These are phyloP conservation scores for Troilus luridus DNA, from an alignment of 2,888 invertebrate species.

Conservation along the genomic window DNA sequence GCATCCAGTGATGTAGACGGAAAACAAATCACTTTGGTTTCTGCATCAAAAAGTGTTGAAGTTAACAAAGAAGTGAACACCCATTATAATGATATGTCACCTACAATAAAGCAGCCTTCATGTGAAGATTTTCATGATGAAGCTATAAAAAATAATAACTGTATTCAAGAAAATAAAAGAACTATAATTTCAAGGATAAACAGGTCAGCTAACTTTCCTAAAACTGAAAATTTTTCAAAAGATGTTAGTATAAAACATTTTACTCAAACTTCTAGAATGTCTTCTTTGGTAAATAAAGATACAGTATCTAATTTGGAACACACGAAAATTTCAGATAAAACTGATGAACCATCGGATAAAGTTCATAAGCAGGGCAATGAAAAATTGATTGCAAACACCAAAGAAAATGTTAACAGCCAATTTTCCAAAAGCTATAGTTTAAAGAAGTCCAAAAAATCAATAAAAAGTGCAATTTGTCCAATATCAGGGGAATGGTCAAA, in stretches of 20 bases:
- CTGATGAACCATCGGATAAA: neutral
- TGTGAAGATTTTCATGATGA: neutral
- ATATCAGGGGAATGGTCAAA: constrained; percentile 31
- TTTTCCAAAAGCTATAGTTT: neutral
- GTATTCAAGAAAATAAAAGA: neutral
- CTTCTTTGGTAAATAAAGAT: neutral
- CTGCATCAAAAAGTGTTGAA: neutral
- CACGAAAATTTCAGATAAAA: neutral
- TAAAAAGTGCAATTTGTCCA: constrained; percentile 21
- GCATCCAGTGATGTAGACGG: neutral
- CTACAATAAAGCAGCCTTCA: neutral
- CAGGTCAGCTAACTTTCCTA: constrained; percentile 19
- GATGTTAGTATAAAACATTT: neutral
- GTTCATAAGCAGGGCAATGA: neutral
- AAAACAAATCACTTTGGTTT: neutral
- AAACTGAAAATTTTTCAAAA: constrained; percentile 1
- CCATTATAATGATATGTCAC: neutral
- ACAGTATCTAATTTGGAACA: neutral
- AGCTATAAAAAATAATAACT: neutral
- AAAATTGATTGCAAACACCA: neutral
- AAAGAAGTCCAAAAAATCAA: constrained; percentile 29
- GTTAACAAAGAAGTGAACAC: neutral
- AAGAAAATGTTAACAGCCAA: neutral
- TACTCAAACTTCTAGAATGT: neutral
- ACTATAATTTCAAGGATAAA: neutral